phyloP scores from a whole-genome alignment of 1,140 invertebrate species.

The Cydia fagiglandana region DNA sequence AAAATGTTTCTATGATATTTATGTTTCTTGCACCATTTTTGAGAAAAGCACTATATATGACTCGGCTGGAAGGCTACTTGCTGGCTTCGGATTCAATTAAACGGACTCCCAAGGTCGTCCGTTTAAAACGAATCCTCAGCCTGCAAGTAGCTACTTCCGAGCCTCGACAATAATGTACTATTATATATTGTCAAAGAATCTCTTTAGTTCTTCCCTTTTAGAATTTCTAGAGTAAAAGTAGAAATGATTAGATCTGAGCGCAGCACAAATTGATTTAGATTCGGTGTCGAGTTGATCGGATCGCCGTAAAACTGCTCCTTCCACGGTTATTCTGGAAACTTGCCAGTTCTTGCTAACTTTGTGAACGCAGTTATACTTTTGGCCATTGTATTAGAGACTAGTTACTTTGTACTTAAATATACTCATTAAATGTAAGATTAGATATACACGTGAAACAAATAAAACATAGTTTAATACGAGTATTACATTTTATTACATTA shows the following conservation, averaged over 20 bases:
- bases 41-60: too few species aligned
- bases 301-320: constrained; percentile 19
- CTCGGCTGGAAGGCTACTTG: too few species aligned
- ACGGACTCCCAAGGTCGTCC: too few species aligned
- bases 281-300: constrained; percentile 24
- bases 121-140: too few species aligned
- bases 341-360: constrained; percentile 5
- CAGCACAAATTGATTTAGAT: constrained; percentile 20
- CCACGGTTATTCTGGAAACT: neutral
- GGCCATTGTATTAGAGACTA: neutral
- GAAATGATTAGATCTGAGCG: constrained; percentile 20
- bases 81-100: too few species aligned
- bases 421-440: neutral
- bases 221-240: constrained; percentile 1
- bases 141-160: too few species aligned
- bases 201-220: neutral
- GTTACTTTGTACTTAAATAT: neutral
- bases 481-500: too few species aligned
- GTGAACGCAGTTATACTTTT: constrained; percentile 1
- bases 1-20: too few species aligned
- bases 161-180: too few species aligned
- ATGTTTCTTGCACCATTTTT: too few species aligned
- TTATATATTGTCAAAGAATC: neutral
- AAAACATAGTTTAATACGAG: too few species aligned
- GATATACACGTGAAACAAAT: too few species aligned